A percentile compares a stretch with the other conserved stretches of the same genome.
These are phyloP conservation scores for Stenoptilia bipunctidactyla DNA, from an alignment of 2,888 invertebrate species.

Conservation along the genomic window DNA sequence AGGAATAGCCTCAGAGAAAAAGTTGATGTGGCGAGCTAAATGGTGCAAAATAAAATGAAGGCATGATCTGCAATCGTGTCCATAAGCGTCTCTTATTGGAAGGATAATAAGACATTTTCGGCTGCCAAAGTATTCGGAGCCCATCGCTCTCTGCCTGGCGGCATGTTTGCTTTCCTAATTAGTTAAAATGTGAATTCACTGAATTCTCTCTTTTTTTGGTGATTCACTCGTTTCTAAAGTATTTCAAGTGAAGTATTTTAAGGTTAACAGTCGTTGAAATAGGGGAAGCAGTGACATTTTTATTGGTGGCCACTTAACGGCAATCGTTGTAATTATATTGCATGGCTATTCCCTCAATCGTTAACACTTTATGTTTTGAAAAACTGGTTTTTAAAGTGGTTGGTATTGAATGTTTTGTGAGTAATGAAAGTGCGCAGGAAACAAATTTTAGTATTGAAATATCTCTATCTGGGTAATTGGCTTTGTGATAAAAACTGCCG, in stretches of 20 bases:
- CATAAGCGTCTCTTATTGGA: not conserved
- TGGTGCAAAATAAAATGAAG: not conserved
- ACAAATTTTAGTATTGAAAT: too few species aligned
- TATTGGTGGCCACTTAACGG: not conserved
- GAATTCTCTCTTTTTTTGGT: slow-evolving; percentile 20
- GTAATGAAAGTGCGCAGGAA: too few species aligned
- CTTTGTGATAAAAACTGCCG: too few species aligned
- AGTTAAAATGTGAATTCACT: slow-evolving; percentile 25
- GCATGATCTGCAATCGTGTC: not conserved
- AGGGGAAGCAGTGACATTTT: not conserved
- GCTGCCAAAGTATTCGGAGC: slow-evolving; percentile 25
- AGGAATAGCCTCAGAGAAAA: too few species aligned
- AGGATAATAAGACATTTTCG: not conserved
- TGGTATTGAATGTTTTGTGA: too few species aligned
- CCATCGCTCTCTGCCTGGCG: slow-evolving; percentile 29
- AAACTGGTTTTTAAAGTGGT: too few species aligned
- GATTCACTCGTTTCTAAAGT: slow-evolving; percentile 9
- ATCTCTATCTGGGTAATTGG: too few species aligned
- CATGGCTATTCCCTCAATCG: not conserved
- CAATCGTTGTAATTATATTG: not conserved
- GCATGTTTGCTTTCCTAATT: slow-evolving; percentile 42
- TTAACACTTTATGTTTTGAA: not conserved
- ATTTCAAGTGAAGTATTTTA: slow-evolving; percentile 4
- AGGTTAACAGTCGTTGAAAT: slow-evolving; percentile 1
- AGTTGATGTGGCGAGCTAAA: not conserved